Evolutionary conservation across 2,113 vertebrate genomes (phyloP).

Genomic region (Aphyosemion australe): DNA sequence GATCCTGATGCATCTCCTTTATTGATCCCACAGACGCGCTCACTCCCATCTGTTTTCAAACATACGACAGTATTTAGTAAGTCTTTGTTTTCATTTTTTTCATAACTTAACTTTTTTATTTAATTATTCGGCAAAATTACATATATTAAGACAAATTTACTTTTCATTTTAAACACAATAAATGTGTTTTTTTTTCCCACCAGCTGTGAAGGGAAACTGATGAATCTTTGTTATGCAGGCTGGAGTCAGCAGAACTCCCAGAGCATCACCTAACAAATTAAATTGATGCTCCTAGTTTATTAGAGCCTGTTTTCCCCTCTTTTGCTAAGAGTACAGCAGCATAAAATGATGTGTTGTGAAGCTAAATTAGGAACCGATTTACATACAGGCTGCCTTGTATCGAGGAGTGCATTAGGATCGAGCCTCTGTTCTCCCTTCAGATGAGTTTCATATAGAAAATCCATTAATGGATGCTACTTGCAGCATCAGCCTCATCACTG

Average conservation of each 20-base stretch:
- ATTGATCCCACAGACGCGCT: too few species aligned
- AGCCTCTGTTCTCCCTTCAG: background rate
- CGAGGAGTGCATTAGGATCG: background rate
- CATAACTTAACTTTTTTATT: too few species aligned
- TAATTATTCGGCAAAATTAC: too few species aligned
- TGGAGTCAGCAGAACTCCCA: background rate
- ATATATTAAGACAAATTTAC: too few species aligned
- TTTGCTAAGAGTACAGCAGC: background rate
- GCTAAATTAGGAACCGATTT: background rate
- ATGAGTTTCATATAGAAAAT: background rate
- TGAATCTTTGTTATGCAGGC: background rate
- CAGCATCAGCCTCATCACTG: background rate
- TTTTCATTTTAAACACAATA: too few species aligned
- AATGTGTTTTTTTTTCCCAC: too few species aligned
- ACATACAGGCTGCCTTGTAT: background rate
- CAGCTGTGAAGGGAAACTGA: too few species aligned
- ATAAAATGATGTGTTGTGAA: background rate
- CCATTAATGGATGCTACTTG: background rate
- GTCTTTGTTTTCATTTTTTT: too few species aligned
- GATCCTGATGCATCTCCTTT: too few species aligned
- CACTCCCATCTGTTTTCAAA: too few species aligned
- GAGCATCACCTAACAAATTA: background rate
- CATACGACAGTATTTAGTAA: too few species aligned
- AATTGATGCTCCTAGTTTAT: background rate
- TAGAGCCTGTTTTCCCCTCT: background rate